Evolutionary conservation across 2,888 invertebrate species (phyloP).

Genomic region (Leucania comma): DNA sequence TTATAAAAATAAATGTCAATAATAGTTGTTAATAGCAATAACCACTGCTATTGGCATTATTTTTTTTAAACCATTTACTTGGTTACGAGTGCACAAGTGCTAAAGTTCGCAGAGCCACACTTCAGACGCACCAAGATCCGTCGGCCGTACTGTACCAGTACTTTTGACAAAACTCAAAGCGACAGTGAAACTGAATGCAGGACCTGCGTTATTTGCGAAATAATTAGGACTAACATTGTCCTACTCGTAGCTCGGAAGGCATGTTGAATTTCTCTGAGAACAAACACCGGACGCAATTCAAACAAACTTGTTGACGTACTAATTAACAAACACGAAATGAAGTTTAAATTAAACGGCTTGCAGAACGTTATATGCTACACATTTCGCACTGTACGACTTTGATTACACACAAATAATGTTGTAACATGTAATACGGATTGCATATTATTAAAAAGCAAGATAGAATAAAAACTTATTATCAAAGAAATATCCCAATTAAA

Average conservation of each 20-base stretch:
- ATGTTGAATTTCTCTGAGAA: conserved; percentile 2
- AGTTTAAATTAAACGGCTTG: conserved; percentile 8
- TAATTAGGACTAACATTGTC: conserved; percentile 27
- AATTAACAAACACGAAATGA: conserved; percentile 18
- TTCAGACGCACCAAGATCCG: too few relatives aligned
- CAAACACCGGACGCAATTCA: background rate
- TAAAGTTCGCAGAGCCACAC: too few relatives aligned
- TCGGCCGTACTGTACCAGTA: too few relatives aligned
- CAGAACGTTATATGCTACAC: background rate
- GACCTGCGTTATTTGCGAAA: conserved; percentile 18
- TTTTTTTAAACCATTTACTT: too few relatives aligned
- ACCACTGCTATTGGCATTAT: too few relatives aligned
- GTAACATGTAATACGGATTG: background rate
- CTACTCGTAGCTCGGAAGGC: background rate
- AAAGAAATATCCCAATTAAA: too few relatives aligned
- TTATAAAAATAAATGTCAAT: too few relatives aligned
- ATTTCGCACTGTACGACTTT: background rate
- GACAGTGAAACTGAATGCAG: background rate
- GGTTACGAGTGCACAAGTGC: too few relatives aligned
- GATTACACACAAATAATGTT: background rate
- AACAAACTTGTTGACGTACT: conserved; percentile 23
- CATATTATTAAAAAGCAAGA: background rate
- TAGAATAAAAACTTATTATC: too few relatives aligned
- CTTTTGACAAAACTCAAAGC: conserved; percentile 28
- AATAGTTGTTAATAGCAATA: too few relatives aligned